A percentile compares a stretch with the other conserved stretches of the same genome.
Evolutionary conservation across 2,888 invertebrate genomes (phyloP).

Genomic region (Litoditis marina): DNA sequence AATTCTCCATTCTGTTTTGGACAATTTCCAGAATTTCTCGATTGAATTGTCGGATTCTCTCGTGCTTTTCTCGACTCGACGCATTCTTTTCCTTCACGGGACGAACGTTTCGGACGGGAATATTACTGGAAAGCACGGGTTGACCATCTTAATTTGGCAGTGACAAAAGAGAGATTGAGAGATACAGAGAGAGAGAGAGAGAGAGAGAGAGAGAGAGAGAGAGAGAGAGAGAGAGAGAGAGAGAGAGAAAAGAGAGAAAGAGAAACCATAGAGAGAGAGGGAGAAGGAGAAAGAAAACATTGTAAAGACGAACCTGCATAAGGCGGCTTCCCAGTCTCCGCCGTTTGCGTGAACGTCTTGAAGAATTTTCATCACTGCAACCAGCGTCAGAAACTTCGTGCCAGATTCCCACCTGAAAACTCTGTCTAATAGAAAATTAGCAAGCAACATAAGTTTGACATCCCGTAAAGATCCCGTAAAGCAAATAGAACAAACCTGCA

Average conservation of each 20-base stretch:
- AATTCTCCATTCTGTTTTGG: too few species aligned
- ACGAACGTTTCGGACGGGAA: constrained; percentile 47
- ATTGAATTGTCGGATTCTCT: constrained; percentile 37
- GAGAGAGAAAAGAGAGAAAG: neutral
- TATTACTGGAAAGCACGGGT: constrained; percentile 38
- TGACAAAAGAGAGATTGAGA: neutral
- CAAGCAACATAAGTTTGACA: too few species aligned
- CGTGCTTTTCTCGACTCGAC: constrained; percentile 16
- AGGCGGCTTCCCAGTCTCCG: constrained; percentile 46
- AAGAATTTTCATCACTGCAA: constrained; percentile 49
- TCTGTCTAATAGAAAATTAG: neutral
- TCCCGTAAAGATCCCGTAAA: too few species aligned
- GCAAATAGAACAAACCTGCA: too few species aligned
- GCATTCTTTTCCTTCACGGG: constrained; percentile 42
- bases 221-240: neutral
- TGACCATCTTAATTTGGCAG: neutral
- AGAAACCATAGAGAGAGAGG: neutral
- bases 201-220: neutral
- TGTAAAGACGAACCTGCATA: constrained; percentile 20
- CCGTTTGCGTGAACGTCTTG: constrained; percentile 43
- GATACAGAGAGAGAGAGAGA: neutral
- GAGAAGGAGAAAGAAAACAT: neutral
- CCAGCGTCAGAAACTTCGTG: constrained; percentile 47
- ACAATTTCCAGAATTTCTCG: constrained; percentile 25
- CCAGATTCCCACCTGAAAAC: constrained; percentile 35